Evolutionary conservation across 2,888 invertebrate species (phyloP), one percentile per base, ranked within the genome.

Genomic region (Drosophila borealis): DNA sequence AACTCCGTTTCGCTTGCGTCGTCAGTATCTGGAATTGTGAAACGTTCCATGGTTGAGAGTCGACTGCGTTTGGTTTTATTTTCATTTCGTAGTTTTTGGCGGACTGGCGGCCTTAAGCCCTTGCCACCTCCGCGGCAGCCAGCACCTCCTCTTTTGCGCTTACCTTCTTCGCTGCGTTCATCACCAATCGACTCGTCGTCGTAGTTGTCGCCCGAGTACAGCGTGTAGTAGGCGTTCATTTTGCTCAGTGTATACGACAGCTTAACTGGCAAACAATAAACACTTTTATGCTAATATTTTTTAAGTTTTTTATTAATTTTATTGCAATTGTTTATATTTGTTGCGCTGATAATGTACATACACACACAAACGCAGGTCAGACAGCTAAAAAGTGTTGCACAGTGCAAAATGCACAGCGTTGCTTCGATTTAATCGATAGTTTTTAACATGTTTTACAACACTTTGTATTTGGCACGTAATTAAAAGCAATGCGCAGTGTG

Each of bases 1-100:
- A 96, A 95, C 83, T 98, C 98, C n/a, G 97, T 97, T 93, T 98
- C 98, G 92, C 98, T 98, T 0, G 98, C 98, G 93, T 98, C 98
- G 93, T 98, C 98, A 0, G 98, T 98, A 91, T 98, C 98, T 96
- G 84, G 29, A 71, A 68, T 59, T 65, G 50, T 45, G 8, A 46
- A 49, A 3, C 46, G 53, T 61, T 67, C 1, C 48, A 78, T 67
- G 17, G 44, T 67, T 64, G 17, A 62, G 42, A 37, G 10, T 49
- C 44, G 21, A 74, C 54, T 72, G 39, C 29, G 25, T 10, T n/a
- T 53, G 41, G 17, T 9, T 17, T 11, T 14, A n/a, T 44, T 11
- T 59, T 36, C 33, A 36, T 25, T 21, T 25, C 2, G 9, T 21
- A 1, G 3, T 36, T 37, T 59, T 49, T 49, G 39, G 48, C 59